Base-by-base conservation (phyloP, 2,888 invertebrate species). In the Meta bourneti region DNA sequence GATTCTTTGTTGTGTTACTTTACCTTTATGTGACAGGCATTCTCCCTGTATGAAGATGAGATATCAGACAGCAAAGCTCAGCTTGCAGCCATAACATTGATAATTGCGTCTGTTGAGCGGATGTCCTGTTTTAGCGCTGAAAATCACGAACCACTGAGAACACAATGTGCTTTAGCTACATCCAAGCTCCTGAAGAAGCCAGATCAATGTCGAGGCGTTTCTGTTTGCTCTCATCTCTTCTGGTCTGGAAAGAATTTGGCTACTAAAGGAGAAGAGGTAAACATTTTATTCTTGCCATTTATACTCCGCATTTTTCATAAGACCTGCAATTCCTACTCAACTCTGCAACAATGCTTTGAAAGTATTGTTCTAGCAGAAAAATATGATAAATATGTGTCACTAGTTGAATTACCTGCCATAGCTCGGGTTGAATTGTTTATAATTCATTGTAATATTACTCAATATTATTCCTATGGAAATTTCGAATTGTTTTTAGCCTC, bases 51-150 rank as follows among this genome's bases (percentile, higher is more conserved):
- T 95, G 99, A 99, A 95, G 99, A 99, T 95, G 99, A 99, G 95
- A 98, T 99, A 94, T 98, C 98, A 1, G 99, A 99, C 95, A 98
- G 98, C 89, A 98, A 98, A 95, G 98, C 99, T 1, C 99, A 99
- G 95, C 95, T 99, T 92, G 98, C 99, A 0, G 99, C 99, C 72
- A 98, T 99, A 88, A 98, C 98, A 0, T 96, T 99, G 61, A 98
- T 99, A 89, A 98, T 99, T 91, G 98, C 98, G 74, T 98, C 99
- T 0, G 97, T 99, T 93, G 98, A 99, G 95, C 98, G 98, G 95
- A 98, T 98, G 96, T 96, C 97, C 93, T 99, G 99, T 94, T 99
- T 99, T 94, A 97, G 97, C 93, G 98, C 98, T 93, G 99, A 99
- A 95, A 99, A 99, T 95, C 98, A 98, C 0, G 98, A 99, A 94